A percentile compares a stretch with the other conserved stretches of the same genome.
phyloP scores from a whole-genome alignment of 2,797 vertebrate genomes.

The Zonotrichia albicollis region DNA sequence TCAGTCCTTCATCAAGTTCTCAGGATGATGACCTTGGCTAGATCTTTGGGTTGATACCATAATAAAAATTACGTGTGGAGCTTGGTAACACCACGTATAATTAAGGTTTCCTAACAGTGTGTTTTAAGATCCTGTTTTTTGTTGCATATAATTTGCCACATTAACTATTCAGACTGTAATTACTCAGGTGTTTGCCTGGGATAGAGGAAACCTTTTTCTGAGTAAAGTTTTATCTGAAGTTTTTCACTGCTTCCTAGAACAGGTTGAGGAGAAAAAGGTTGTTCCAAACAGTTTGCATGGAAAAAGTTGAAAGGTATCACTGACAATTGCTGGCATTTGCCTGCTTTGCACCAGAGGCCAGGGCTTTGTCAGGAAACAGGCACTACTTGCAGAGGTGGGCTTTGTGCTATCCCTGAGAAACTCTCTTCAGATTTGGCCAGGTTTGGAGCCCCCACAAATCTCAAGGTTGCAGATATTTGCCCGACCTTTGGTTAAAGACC shows the following conservation, averaged over 20 bases:
- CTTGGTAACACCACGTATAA: slow-evolving; percentile 21
- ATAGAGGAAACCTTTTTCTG: not conserved
- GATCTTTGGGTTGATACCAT: not conserved
- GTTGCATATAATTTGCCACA: slow-evolving; percentile 30
- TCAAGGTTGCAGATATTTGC: slow-evolving; percentile 27
- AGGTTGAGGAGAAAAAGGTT: not conserved
- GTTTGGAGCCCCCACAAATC: not conserved
- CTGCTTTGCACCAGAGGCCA: not conserved
- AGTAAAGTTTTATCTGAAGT: not conserved
- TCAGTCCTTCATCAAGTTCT: not conserved
- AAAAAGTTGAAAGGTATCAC: not conserved
- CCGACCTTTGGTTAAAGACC: not conserved
- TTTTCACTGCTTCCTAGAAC: not conserved
- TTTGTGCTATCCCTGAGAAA: not conserved
- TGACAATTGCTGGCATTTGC: not conserved
- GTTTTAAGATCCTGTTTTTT: slow-evolving; percentile 35
- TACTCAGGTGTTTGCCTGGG: not conserved
- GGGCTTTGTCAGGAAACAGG: not conserved
- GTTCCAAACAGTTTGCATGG: not conserved
- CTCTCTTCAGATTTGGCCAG: not conserved
- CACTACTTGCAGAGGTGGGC: not conserved
- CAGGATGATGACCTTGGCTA: not conserved
- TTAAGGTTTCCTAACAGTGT: slow-evolving; percentile 38
- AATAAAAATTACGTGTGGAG: slow-evolving; percentile 22
- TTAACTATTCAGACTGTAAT: slow-evolving; percentile 25